Percentiles rank a stretch among this genome's conserved stretches.
phyloP scores from a whole-genome alignment of 2,797 vertebrate species.

The Mormyrops attenuatus region DNA sequence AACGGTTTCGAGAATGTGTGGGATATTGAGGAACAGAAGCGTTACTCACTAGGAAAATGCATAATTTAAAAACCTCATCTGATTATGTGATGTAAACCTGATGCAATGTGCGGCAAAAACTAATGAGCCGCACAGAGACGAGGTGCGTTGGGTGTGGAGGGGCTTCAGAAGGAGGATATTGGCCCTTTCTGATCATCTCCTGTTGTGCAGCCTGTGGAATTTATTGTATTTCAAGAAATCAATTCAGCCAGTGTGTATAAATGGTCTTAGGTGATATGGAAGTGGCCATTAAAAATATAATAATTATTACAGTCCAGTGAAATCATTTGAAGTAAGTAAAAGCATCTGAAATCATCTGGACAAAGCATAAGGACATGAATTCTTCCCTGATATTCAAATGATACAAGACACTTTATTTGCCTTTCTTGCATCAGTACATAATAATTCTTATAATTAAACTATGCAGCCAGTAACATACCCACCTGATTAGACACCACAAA shows the following conservation, averaged over 20 bases:
- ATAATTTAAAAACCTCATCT: conserved; percentile 41
- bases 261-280: conserved; percentile 5
- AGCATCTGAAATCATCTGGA: conserved; percentile 7
- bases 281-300: not conserved
- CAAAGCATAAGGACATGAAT: not conserved
- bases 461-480: not conserved
- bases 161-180: not conserved
- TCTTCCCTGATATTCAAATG: not conserved
- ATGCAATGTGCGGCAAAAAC: conserved; percentile 43
- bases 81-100: conserved; percentile 39
- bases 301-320: not conserved
- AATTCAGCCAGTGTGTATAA: not conserved
- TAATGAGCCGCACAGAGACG: conserved; percentile 15
- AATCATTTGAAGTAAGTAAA: not conserved
- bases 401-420: not conserved
- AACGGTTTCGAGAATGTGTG: not conserved
- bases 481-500: not conserved
- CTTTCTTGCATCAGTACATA: not conserved
- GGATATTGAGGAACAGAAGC: not conserved
- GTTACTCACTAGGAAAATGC: conserved; percentile 19
- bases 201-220: not conserved
- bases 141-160: not conserved
- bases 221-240: not conserved
- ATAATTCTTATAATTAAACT: not conserved
- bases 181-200: not conserved